A percentile compares a stretch with the other conserved stretches of the same genome.
Conservation (phyloP, 2,113 vertebrate genomes). For the Cebidichthys violaceus region DNA sequence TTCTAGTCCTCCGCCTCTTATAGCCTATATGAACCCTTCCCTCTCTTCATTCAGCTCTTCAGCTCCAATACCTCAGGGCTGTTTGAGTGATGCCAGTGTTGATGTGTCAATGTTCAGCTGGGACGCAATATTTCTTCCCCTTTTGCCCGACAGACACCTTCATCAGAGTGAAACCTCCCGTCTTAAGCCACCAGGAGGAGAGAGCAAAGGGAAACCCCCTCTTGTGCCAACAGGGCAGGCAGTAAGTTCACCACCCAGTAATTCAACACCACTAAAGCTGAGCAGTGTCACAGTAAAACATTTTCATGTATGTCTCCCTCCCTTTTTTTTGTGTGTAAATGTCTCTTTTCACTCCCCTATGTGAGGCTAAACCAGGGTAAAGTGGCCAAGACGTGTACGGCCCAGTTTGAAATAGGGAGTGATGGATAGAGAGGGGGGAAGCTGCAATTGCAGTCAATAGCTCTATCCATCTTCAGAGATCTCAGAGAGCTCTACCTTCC, state of each 20-base stretch:
- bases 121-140: slow-evolving; percentile 35
- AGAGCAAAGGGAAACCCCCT: slow-evolving; percentile 29
- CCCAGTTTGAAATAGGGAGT: slow-evolving; percentile 21
- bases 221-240: slow-evolving; percentile 54
- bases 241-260: slow-evolving; percentile 48
- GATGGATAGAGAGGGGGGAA: slow-evolving; percentile 27
- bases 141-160: slow-evolving; percentile 39
- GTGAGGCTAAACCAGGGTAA: slow-evolving; percentile 27
- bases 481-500: slow-evolving; percentile 15
- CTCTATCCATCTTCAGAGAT: slow-evolving; percentile 19
- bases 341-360: slow-evolving; percentile 16
- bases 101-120: slow-evolving; percentile 45
- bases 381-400: slow-evolving; percentile 4
- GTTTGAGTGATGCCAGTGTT: slow-evolving; percentile 47
- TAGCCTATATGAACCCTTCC: background rate
- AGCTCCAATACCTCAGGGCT: slow-evolving; percentile 19
- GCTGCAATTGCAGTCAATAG: slow-evolving; percentile 3
- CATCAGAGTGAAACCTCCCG: slow-evolving; percentile 45
- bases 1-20: background rate
- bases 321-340: slow-evolving; percentile 11
- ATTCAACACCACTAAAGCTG: slow-evolving; percentile 70
- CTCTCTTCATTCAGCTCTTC: slow-evolving; percentile 23
- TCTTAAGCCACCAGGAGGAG: slow-evolving; percentile 23
- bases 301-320: slow-evolving; percentile 36
- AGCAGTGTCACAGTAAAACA: slow-evolving; percentile 63